Evolutionary conservation across 2,888 invertebrate species (phyloP), one percentile per base, ranked within the genome.

Genomic region (Acleris holmiana): DNA sequence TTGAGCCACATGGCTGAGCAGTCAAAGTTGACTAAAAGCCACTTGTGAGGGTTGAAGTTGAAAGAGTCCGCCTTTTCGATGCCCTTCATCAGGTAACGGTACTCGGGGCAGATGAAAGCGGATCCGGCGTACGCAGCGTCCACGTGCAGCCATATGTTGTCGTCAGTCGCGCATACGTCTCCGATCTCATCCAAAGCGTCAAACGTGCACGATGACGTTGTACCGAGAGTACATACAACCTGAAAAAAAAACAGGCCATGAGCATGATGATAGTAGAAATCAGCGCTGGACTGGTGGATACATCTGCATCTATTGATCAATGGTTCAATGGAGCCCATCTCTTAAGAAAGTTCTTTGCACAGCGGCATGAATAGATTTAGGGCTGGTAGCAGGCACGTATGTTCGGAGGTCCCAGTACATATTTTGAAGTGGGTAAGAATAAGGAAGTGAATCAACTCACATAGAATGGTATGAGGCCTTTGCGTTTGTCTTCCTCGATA

Each of bases 11-110:
- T 96, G 0, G 99, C 96, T 13, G 99, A 99, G 83, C 99, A 99
- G 87, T 99, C 99, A 77, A 99, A 99, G 86, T 98, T 99, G n/a
- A 99, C 98, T 72, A 99, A 88, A 95, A 99, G 93, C 99, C 99
- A 99, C 89, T 99, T 99, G 88, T 99, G 99, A 0, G 99, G 99
- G 84, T 99, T 99, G 82, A 99, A 99, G 87, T 99, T 99, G 85
- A 99, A 99, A 0, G 99, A 99, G 79, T 98, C 97, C 0, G 98
- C 99, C 67, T 95, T 94, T 86, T 99, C 97, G 6, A 97, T 86
- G 23, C 98, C 98, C 73, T 96, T 95, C 96, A 99, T 97, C 23
- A 98, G 91, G 79, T 97, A 95, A 48, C 98, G 96, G 86, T 96
- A 98, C 89, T 99, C 99, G 0, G 99, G 99, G 76, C 99, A 99